Evolutionary conservation across 2,797 vertebrate genomes (phyloP).

Genomic region (Melanotaenia pygmaea): DNA sequence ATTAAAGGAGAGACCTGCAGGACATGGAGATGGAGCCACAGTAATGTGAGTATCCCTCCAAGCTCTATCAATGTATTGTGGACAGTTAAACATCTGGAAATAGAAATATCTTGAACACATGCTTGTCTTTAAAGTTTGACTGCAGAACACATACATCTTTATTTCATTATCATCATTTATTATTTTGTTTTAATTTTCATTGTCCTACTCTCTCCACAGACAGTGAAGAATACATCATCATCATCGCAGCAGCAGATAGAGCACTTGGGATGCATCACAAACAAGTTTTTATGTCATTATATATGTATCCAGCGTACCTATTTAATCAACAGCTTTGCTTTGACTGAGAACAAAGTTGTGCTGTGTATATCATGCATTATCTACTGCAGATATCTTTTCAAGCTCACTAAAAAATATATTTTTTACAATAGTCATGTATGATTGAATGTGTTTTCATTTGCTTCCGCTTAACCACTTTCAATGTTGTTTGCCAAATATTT

Average conservation of each 20-base stretch:
- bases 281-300: constrained; percentile 42
- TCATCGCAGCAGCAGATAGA: constrained; percentile 31
- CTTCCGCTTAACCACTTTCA: constrained; percentile 58
- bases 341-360: constrained; percentile 62
- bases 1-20: constrained; percentile 50
- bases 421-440: constrained; percentile 68
- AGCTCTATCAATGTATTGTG: not conserved
- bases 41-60: constrained; percentile 65
- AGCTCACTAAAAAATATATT: constrained; percentile 60
- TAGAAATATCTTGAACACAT: constrained; percentile 9
- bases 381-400: constrained; percentile 63
- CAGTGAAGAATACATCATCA: constrained; percentile 22
- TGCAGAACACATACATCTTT: constrained; percentile 5
- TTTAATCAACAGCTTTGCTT: constrained; percentile 66
- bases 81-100: constrained; percentile 16
- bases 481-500: constrained; percentile 56
- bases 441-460: constrained; percentile 54
- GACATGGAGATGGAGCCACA: constrained; percentile 59
- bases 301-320: constrained; percentile 56
- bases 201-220: constrained; percentile 39
- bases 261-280: constrained; percentile 48
- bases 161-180: not conserved
- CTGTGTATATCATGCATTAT: constrained; percentile 71
- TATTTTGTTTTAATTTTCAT: not conserved
- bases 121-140: not conserved